A percentile compares a stretch with the other conserved stretches of the same genome.
These are phyloP conservation scores for Lithobates sylvaticus DNA, from an alignment of 2,797 vertebrate genomes.

Conservation along the genomic window DNA sequence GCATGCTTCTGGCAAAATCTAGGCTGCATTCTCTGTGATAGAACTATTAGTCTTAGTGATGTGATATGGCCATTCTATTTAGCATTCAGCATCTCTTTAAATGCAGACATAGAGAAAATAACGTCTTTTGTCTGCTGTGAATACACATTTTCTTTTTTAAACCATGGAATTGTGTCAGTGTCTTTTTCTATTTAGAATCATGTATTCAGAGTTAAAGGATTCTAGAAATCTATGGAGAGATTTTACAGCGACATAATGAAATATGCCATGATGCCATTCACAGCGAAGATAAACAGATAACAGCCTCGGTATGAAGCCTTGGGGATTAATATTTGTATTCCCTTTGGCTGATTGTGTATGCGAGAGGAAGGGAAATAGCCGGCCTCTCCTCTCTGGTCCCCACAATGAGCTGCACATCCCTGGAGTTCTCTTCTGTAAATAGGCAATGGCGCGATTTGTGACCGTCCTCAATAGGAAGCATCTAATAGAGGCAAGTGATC, in stretches of 20 bases:
- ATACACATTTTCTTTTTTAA: not conserved
- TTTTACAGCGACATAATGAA: constrained; percentile 41
- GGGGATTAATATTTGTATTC: constrained; percentile 47
- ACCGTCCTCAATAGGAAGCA: constrained; percentile 20
- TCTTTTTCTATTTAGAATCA: constrained; percentile 11
- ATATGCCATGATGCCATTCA: constrained; percentile 43
- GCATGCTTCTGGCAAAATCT: no score
- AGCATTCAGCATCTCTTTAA: not conserved
- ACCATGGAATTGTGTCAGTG: not conserved
- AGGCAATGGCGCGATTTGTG: constrained; percentile 28
- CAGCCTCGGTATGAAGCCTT: constrained; percentile 10
- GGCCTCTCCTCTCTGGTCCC: constrained; percentile 16
- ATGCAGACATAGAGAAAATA: not conserved
- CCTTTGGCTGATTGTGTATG: not conserved
- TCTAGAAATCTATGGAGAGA: constrained; percentile 16
- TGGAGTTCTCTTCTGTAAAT: constrained; percentile 32
- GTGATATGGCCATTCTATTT: not conserved
- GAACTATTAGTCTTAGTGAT: not conserved
- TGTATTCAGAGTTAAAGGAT: constrained; percentile 9
- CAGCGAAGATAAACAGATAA: constrained; percentile 54
- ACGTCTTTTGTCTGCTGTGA: not conserved
- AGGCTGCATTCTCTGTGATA: not conserved
- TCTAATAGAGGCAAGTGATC: constrained; percentile 24
- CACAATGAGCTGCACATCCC: constrained; percentile 30
- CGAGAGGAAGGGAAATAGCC: constrained; percentile 1